phyloP scores from a whole-genome alignment of 2,888 invertebrate genomes.

The Ichneumoninae sp. region DNA sequence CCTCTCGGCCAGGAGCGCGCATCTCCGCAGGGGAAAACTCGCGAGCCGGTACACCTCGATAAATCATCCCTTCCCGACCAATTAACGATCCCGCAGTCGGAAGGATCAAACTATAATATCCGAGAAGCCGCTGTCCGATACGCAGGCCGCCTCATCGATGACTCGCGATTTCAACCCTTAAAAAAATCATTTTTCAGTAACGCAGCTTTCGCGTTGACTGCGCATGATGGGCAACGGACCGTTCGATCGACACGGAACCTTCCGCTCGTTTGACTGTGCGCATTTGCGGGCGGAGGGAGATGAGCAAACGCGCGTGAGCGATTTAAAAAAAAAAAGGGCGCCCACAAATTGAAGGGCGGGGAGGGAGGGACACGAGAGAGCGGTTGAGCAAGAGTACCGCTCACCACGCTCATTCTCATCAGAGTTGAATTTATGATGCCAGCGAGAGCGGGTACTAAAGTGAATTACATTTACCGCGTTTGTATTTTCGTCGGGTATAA shows the following conservation, averaged over 20 bases:
- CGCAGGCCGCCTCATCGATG: not conserved
- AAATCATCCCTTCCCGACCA: constrained; percentile 53
- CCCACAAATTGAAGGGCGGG: constrained; percentile 27
- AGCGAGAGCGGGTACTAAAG: constrained; percentile 69
- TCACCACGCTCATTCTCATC: constrained; percentile 77
- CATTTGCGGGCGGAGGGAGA: constrained; percentile 4
- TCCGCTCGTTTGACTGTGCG: constrained; percentile 34
- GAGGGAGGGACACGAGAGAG: constrained; percentile 9
- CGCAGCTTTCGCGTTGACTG: not conserved
- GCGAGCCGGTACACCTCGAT: constrained; percentile 7
- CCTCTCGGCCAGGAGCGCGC: constrained; percentile 21
- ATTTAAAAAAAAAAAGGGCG: constrained; percentile 20
- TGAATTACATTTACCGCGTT: constrained; percentile 76
- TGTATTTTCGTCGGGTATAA: constrained; percentile 66
- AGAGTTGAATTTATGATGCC: constrained; percentile 77
- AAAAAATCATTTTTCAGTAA: constrained; percentile 1
- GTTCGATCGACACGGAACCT: constrained; percentile 34
- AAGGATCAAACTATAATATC: not conserved
- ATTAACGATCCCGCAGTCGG: constrained; percentile 39
- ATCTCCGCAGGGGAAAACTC: constrained; percentile 8
- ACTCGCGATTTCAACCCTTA: not conserved
- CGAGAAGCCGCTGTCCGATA: not conserved
- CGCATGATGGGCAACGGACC: not conserved
- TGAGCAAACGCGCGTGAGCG: constrained; percentile 26
- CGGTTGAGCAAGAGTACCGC: constrained; percentile 27